phyloP scores from a whole-genome alignment of 2,797 vertebrate species.

The Mareca strepera region DNA sequence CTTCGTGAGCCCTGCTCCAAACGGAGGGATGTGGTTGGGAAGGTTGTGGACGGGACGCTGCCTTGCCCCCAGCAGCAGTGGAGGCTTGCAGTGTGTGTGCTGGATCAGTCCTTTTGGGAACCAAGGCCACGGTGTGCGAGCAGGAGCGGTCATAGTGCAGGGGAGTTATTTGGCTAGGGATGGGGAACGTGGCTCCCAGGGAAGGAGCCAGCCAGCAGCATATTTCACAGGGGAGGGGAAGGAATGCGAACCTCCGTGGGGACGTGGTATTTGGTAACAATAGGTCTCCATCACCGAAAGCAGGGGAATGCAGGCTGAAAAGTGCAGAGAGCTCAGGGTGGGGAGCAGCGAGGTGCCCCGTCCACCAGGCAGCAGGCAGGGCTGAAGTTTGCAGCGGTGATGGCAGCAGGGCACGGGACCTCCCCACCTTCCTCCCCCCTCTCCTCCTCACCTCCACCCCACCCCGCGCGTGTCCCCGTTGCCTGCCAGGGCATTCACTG shows the following conservation, averaged over 20 bases:
- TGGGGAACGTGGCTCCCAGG: not conserved
- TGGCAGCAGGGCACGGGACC: not conserved
- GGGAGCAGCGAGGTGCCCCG: not conserved
- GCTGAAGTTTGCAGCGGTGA: not conserved
- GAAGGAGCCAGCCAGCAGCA: not conserved
- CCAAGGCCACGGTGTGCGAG: not conserved
- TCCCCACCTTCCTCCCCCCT: not conserved
- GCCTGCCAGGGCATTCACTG: not conserved
- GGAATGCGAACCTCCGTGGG: not conserved
- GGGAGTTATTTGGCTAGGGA: not conserved
- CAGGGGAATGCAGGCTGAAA: not conserved
- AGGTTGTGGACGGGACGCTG: not conserved
- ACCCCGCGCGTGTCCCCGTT: not conserved
- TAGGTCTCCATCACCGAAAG: not conserved
- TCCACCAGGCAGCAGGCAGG: not conserved
- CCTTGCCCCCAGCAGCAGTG: not conserved
- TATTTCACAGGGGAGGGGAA: slow-evolving; percentile 41
- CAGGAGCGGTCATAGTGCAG: not conserved
- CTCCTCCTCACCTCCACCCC: not conserved
- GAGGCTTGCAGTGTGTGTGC: not conserved
- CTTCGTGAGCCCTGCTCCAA: not conserved
- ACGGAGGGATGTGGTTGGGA: not conserved
- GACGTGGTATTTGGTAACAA: slow-evolving; percentile 20
- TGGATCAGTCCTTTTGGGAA: not conserved
- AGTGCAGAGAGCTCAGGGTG: not conserved